phyloP scores from a whole-genome alignment of 2,797 vertebrate genomes.

The Pseudochirops corinnae region DNA sequence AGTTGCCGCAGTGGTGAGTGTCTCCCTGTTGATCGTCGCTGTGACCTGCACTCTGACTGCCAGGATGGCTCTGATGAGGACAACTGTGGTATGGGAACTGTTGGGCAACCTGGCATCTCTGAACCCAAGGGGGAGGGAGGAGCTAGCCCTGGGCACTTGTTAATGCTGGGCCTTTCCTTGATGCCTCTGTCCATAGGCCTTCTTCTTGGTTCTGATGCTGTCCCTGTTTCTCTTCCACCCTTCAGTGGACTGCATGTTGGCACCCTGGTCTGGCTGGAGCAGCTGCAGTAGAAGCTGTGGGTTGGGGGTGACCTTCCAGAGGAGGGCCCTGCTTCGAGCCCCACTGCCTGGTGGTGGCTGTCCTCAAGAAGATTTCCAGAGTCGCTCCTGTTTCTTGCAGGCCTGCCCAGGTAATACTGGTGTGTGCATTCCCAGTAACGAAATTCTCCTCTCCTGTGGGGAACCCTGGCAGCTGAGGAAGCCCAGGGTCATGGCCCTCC shows the following conservation, averaged over 20 bases:
- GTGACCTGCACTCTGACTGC: conserved; percentile 90
- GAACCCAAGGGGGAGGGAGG: rapidly evolving
- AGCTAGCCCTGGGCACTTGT: neutral
- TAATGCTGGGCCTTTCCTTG: neutral
- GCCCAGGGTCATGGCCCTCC: neutral
- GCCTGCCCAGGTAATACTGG: conserved; percentile 90
- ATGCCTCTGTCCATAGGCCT: neutral
- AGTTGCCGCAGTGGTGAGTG: conserved; percentile 91
- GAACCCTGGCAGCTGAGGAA: neutral
- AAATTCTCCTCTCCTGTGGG: neutral
- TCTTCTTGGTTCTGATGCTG: neutral
- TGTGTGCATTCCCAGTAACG: neutral
- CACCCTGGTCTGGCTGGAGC: conserved; percentile 91
- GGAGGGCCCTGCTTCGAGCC: conserved; percentile 86
- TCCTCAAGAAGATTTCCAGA: conserved; percentile 85
- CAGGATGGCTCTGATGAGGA: conserved; percentile 91
- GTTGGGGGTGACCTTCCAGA: conserved; percentile 90
- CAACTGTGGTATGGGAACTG: conserved; percentile 87
- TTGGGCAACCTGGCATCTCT: neutral
- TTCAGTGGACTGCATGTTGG: conserved; percentile 90
- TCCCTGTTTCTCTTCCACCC: neutral
- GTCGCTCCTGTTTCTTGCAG: conserved; percentile 89
- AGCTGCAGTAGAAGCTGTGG: conserved; percentile 92
- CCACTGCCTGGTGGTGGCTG: conserved; percentile 88
- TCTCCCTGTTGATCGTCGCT: conserved; percentile 85